Conservation (phyloP, 2,113 vertebrate genomes). For the Sebastes fasciatus region DNA sequence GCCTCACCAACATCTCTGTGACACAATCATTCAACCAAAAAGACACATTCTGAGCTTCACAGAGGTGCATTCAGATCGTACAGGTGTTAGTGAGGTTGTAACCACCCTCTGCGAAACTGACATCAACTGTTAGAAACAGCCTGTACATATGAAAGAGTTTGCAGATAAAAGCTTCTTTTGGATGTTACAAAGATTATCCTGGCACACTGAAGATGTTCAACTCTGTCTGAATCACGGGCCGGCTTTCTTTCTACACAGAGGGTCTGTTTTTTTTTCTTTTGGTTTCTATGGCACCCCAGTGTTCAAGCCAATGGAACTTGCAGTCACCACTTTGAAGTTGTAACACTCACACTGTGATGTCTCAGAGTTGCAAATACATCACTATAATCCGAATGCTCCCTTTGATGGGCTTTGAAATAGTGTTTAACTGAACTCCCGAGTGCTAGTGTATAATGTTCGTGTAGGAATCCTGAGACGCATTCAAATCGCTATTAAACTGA, state of each 20-base stretch:
- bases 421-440: constrained; percentile 49
- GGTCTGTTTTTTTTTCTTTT: constrained; percentile 4
- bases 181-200: constrained; percentile 38
- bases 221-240: constrained; percentile 25
- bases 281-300: constrained; percentile 31
- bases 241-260: constrained; percentile 31
- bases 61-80: not conserved
- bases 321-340: constrained; percentile 64
- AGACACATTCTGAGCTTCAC: not conserved
- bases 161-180: constrained; percentile 39
- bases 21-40: not conserved
- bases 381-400: constrained; percentile 48
- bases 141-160: not conserved
- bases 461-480: constrained; percentile 35
- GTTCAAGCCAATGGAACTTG: constrained; percentile 48
- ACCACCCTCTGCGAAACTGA: constrained; percentile 15
- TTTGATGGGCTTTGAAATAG: constrained; percentile 66
- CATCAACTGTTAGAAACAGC: constrained; percentile 29
- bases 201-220: constrained; percentile 17
- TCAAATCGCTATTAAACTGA: constrained; percentile 55
- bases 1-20: not conserved
- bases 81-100: constrained; percentile 15
- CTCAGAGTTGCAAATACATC: constrained; percentile 58
- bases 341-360: constrained; percentile 46
- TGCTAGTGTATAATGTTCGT: constrained; percentile 11